Percentiles rank a stretch among this genome's conserved stretches.
Evolutionary conservation across 2,888 invertebrate genomes (phyloP).

Genomic region (Tenodera sinensis): DNA sequence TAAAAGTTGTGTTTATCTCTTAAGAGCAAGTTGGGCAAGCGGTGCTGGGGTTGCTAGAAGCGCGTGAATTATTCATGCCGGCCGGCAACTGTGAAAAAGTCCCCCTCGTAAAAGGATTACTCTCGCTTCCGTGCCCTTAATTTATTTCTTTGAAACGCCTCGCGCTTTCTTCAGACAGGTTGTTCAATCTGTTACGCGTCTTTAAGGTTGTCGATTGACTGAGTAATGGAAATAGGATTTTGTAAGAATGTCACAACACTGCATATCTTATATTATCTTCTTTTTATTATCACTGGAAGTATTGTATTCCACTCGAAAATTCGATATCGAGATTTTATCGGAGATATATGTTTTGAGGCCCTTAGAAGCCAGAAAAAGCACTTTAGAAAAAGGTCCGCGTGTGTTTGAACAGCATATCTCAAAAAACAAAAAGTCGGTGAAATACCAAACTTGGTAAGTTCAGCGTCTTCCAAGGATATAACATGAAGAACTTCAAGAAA

Average conservation of each 20-base stretch:
- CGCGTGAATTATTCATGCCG: neutral
- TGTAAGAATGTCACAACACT: neutral
- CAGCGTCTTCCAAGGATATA: too few species aligned
- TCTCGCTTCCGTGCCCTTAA: neutral
- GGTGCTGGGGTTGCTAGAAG: neutral
- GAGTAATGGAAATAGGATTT: neutral
- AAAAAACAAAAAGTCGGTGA: too few species aligned
- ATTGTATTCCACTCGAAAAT: too few species aligned
- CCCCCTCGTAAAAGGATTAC: neutral
- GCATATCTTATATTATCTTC: too few species aligned
- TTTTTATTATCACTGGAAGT: too few species aligned
- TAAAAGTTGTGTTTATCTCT: neutral
- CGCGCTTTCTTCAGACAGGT: neutral
- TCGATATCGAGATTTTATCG: too few species aligned
- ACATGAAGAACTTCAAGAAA: too few species aligned
- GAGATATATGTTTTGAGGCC: too few species aligned
- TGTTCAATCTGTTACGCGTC: neutral
- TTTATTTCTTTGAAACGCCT: neutral
- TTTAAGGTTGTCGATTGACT: neutral
- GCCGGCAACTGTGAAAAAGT: neutral
- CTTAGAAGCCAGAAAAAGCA: too few species aligned
- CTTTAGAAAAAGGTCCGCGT: too few species aligned
- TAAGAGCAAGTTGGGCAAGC: neutral
- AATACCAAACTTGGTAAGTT: too few species aligned
- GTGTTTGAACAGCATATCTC: too few species aligned